Percentiles rank a stretch among this genome's conserved stretches.
Conservation (phyloP, 53 echinoderm and acorn worm genomes). For the Antedon mediterranea region DNA sequence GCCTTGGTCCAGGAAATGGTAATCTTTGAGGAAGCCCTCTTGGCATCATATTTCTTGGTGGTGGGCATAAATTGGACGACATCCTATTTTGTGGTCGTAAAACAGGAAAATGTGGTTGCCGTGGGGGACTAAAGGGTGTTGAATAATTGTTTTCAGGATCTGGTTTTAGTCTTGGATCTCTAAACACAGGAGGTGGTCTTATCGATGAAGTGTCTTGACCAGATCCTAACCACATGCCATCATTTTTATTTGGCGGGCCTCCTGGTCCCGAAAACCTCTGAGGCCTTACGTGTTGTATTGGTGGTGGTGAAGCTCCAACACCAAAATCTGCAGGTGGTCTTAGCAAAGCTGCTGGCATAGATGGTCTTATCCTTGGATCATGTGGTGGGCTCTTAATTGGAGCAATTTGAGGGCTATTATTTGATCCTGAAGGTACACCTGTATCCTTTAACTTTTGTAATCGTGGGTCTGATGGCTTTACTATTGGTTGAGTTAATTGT, state of each 20-base stretch:
- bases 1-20: constrained; percentile 1
- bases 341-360: neutral
- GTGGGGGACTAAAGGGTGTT: constrained; percentile 23
- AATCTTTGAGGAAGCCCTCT: constrained; percentile 15
- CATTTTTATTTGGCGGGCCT: constrained; percentile 21
- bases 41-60: constrained; percentile 35
- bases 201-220: constrained; percentile 16
- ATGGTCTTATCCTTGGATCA: constrained; percentile 2
- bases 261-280: constrained; percentile 19
- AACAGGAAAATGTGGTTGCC: neutral
- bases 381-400: constrained; percentile 19
- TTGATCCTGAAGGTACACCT: constrained; percentile 22
- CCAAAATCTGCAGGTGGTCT: constrained; percentile 10
- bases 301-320: constrained; percentile 31
- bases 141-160: constrained; percentile 3
- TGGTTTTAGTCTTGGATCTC: constrained; percentile 19
- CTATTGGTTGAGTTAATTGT: neutral
- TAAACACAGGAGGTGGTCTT: constrained; percentile 10
- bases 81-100: neutral
- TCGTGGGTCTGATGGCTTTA: constrained; percentile 46
- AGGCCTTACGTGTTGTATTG: constrained; percentile 36
- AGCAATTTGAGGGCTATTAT: constrained; percentile 6
- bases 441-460: constrained; percentile 41
- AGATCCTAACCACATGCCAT: constrained; percentile 17
- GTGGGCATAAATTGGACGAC: constrained; percentile 5